Evolutionary conservation across 2,888 invertebrate genomes (phyloP), one percentile per base, ranked within the genome.

Genomic region (Cyclophora albipunctata): DNA sequence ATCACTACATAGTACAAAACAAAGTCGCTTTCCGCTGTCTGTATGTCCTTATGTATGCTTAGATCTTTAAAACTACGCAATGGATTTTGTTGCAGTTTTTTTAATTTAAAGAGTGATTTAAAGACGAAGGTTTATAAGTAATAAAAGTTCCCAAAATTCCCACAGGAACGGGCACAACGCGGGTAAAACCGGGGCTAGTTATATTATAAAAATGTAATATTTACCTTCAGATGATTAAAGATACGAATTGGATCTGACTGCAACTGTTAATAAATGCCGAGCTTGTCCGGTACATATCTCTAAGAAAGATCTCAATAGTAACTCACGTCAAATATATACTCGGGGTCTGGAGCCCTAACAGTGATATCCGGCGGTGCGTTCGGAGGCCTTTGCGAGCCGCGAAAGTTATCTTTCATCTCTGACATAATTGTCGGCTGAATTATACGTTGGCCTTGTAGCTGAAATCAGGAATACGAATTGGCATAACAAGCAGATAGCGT

Each of bases 321-420:
- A 66, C 83, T 79, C 63, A 86, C 87, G 59, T 85, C 81, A 62
- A 77, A 84, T 48, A 84, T 85, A 55, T 81, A 86, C 56, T 81
- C 83, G 2, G 84, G 79, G 44, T 86, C 85, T 0, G 86, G 86
- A 1, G 85, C 52, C 35, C 56, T 70, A 4, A 84, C 64, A 2
- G 58, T 69, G n/a, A 75, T 43, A 0, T 83, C 81, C 0, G 81
- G 78, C 2, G 86, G 85, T 3, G 77, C 73, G 3, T 71, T 62
- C 0, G 75, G 72, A 0, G 81, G 60, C 47, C 58, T 75, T 0
- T 46, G 7, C 1, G 78, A 7, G 0, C 86, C 86, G 54, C 84
- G 69, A 53, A 60, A 87, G 42, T 65, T 80, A 46, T 85, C 84
- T 54, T 81, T 87, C 85, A 81, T 87, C 62, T 86, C 86, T 0